Evolutionary conservation across 2,888 invertebrate genomes (phyloP).

Genomic region (Ophion slaviceki): DNA sequence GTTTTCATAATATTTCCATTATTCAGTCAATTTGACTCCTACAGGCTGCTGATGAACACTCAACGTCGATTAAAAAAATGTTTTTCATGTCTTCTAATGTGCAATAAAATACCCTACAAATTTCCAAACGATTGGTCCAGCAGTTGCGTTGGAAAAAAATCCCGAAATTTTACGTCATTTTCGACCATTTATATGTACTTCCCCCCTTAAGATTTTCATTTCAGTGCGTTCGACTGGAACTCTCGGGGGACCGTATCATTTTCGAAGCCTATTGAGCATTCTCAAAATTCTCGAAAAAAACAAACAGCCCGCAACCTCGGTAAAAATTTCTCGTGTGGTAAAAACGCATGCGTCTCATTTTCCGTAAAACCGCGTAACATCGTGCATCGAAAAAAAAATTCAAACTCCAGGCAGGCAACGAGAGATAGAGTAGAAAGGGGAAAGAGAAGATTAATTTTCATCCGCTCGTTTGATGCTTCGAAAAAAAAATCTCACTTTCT

Average conservation of each 20-base stretch:
- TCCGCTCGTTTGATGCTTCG: not conserved
- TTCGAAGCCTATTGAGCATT: not conserved
- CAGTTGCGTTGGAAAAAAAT: too few relatives aligned
- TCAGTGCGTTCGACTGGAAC: not conserved
- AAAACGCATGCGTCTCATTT: slow-evolving; percentile 48
- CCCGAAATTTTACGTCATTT: too few relatives aligned
- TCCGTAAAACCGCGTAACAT: slow-evolving; percentile 5
- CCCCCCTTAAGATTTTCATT: not conserved
- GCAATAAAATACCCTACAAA: too few relatives aligned
- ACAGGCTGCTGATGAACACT: too few relatives aligned
- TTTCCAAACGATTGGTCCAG: too few relatives aligned
- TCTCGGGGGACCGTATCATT: not conserved
- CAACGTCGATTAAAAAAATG: too few relatives aligned
- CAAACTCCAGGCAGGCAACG: not conserved
- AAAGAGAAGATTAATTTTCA: slow-evolving; percentile 1
- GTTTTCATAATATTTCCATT: too few relatives aligned
- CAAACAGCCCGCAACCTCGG: not conserved
- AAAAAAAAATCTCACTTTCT: not conserved
- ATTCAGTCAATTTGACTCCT: too few relatives aligned
- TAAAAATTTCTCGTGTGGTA: slow-evolving; percentile 50
- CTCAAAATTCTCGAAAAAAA: not conserved
- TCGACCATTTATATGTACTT: too few relatives aligned
- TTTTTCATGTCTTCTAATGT: too few relatives aligned
- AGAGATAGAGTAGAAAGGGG: slow-evolving; percentile 9
- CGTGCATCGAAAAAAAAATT: slow-evolving; percentile 2